A percentile compares a stretch with the other conserved stretches of the same genome.
These are phyloP conservation scores for Drosophila grimshawi DNA, from an alignment of 1,140 invertebrate genomes.

Conservation along the genomic window DNA sequence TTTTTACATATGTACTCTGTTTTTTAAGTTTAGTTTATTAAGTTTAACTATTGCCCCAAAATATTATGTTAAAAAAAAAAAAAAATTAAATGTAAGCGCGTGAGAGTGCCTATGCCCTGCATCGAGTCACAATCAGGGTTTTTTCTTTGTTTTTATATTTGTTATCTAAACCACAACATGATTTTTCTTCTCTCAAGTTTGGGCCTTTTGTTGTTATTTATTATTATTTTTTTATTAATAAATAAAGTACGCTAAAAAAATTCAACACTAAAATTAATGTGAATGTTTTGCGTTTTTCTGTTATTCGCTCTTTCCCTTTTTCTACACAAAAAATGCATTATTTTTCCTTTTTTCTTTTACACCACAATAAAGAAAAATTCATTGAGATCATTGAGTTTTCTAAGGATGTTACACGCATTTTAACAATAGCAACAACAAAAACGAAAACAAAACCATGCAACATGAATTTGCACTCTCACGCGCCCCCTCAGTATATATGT, in stretches of 20 bases:
- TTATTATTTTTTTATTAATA: conserved; percentile 26
- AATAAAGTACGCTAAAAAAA: conserved; percentile 46
- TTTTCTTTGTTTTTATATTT: neutral
- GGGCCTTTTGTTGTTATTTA: conserved; percentile 4
- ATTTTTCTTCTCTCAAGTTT: conserved; percentile 1
- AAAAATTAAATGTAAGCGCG: conserved; percentile 39
- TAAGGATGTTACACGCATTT: conserved; percentile 67
- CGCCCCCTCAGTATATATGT: conserved; percentile 29
- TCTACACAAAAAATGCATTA: conserved; percentile 59
- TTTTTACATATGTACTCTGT: conserved; percentile 10
- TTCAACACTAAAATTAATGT: conserved; percentile 77
- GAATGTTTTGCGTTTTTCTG: conserved; percentile 63
- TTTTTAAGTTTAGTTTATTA: conserved; percentile 42
- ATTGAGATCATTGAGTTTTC: conserved; percentile 81
- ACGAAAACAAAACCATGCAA: conserved; percentile 47
- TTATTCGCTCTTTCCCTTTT: conserved; percentile 26
- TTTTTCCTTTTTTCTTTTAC: conserved; percentile 50
- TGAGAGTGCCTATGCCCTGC: conserved; percentile 58
- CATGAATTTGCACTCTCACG: conserved; percentile 57
- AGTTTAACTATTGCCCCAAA: conserved; percentile 49
- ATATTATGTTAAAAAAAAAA: conserved; percentile 14
- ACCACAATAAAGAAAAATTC: conserved; percentile 76
- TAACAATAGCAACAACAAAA: conserved; percentile 32
- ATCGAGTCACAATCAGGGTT: conserved; percentile 28
- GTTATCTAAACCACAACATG: conserved; percentile 5